Conservation (phyloP, 2,888 invertebrate species). For the Anthoptus insignis region DNA sequence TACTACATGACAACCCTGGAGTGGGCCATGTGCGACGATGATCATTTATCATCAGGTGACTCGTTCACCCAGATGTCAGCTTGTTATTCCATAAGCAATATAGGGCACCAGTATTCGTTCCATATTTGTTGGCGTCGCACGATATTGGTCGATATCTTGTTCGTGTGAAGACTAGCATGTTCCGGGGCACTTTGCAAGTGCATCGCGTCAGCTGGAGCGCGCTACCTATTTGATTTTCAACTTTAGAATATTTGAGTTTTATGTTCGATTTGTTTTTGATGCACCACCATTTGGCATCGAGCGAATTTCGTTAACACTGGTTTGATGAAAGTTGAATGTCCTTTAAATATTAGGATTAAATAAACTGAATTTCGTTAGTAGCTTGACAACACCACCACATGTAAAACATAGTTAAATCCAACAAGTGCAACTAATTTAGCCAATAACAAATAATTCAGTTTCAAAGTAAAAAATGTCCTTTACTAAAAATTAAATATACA, state of each 20-base stretch:
- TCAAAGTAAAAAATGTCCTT: no score
- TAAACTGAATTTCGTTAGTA: no score
- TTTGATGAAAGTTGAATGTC: constrained; percentile 24
- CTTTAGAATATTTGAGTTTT: constrained; percentile 69
- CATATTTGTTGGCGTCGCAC: constrained; percentile 58
- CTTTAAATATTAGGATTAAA: no score
- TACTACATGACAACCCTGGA: no score
- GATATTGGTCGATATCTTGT: constrained; percentile 59
- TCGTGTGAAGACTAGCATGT: constrained; percentile 68
- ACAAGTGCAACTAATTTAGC: no score
- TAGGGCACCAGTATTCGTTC: constrained; percentile 41
- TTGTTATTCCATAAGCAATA: neutral
- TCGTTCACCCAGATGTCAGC: no score
- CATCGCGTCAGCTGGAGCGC: constrained; percentile 73
- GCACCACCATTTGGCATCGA: neutral
- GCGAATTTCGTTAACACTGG: neutral
- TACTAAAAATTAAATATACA: no score
- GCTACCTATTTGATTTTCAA: constrained; percentile 80
- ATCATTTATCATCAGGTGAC: no score
- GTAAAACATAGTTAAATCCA: no score
- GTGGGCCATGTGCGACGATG: no score
- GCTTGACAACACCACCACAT: no score
- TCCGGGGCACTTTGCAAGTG: constrained; percentile 67
- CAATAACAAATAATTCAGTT: no score
- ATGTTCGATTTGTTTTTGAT: constrained; percentile 50